Evolutionary conservation across 2,113 vertebrate species (phyloP), one percentile per base, ranked within the genome.

Genomic region (Salvelinus namaycush): DNA sequence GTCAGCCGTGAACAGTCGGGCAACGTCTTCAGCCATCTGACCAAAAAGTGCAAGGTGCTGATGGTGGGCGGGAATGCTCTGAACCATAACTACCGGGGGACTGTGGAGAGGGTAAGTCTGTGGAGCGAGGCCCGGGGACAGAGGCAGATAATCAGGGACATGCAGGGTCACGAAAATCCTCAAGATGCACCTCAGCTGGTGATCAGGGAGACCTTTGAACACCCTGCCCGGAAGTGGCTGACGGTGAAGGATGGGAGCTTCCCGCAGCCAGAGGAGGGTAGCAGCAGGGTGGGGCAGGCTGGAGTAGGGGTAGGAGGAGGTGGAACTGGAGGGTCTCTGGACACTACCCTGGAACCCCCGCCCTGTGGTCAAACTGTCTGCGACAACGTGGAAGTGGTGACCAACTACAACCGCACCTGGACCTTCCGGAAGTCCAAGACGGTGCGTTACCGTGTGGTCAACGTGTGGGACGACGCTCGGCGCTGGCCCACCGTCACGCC

Each of bases 1-100:
- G 95, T 95, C 0, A 98, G 97, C 2, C 94, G 92, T 70, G 96
- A 96, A 79, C 98, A 99, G 86, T 96, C 97, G 1, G 98, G 98
- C 2, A 95, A 96, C 69, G 88, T 99, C 87, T 99, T 99, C 93
- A 99, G 97, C 81, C 94, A 94, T 8, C 90, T 99, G 87, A 97
- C 96, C 68, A 93, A 95, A 90, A 98, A 97, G 90, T 99, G 98
- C 89, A 99, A 99, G 91, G 95, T 97, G 75, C 94, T 99, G 78
- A 97, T 97, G 95, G 88, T 99, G 76, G 98, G 98, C 26, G 97
- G 98, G 54, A 98, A 97, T 16, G 91, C 95, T 76, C 92, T 95
- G 76, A 96, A 96, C 85, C 96, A 98, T 83, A 98, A 99, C 86
- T 99, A 95, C 90, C 90, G 97, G 81, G 98, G 98, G 76, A 93